Percentiles rank a stretch among this genome's conserved stretches.
Evolutionary conservation across 1,140 invertebrate species (phyloP).

Genomic region (Drosophila orosa): DNA sequence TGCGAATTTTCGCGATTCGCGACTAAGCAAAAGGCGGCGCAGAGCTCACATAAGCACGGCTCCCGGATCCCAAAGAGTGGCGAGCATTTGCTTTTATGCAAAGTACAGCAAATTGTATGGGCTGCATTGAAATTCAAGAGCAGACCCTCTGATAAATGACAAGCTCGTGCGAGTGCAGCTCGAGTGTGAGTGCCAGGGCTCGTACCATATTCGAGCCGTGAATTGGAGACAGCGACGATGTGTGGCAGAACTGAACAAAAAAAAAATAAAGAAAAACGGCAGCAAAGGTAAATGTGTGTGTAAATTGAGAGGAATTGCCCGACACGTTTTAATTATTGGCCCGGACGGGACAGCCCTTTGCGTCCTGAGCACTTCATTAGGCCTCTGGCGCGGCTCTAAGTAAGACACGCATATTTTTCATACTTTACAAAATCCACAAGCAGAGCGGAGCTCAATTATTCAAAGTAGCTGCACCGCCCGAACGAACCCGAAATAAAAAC

Average conservation of each 20-base stretch:
- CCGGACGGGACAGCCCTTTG: constrained; percentile 3
- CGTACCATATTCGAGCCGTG: not conserved
- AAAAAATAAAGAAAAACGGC: not conserved
- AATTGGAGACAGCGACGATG: constrained; percentile 21
- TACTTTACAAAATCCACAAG: constrained; percentile 70
- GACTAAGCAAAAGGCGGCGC: constrained; percentile 54
- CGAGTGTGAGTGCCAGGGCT: not conserved
- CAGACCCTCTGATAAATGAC: constrained; percentile 62
- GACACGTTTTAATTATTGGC: constrained; percentile 49
- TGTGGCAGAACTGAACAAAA: constrained; percentile 13
- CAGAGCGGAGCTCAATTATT: constrained; percentile 70
- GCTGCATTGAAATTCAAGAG: constrained; percentile 58
- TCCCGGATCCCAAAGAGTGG: constrained; percentile 11
- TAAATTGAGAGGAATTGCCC: constrained; percentile 35
- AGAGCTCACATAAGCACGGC: constrained; percentile 23
- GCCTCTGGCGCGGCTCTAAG: constrained; percentile 40
- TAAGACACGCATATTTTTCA: constrained; percentile 74
- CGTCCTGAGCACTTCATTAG: constrained; percentile 50
- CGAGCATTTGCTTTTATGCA: constrained; percentile 68
- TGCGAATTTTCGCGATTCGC: too few relatives aligned
- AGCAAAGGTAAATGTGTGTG: constrained; percentile 25
- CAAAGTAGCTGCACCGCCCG: constrained; percentile 50
- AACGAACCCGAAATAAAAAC: constrained; percentile 19
- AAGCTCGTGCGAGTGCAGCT: constrained; percentile 52
- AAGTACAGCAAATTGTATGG: constrained; percentile 64